Evolutionary conservation across 2,797 vertebrate species (phyloP).

Genomic region (Hafferia zeledoni): DNA sequence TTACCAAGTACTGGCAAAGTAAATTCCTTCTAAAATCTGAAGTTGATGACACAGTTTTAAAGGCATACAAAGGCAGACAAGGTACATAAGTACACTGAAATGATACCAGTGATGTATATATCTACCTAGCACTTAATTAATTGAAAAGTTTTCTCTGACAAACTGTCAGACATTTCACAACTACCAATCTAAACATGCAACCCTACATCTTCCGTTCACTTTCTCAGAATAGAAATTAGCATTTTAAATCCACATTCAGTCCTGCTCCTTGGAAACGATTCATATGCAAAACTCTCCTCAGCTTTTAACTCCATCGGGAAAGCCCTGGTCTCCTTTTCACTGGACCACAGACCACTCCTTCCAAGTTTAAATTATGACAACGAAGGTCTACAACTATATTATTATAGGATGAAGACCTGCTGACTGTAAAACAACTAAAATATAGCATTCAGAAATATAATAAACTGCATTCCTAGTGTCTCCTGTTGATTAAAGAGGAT

Average conservation of each 20-base stretch:
- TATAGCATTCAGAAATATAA: neutral
- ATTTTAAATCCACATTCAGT: neutral
- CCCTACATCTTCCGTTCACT: neutral
- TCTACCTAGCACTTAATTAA: neutral
- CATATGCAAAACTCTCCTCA: neutral
- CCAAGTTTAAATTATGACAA: neutral
- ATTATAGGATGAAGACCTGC: neutral
- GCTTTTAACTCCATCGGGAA: neutral
- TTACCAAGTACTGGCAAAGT: neutral
- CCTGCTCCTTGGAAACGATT: neutral
- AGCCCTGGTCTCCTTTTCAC: neutral
- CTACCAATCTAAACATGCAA: neutral
- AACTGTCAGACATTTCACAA: neutral
- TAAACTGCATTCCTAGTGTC: neutral
- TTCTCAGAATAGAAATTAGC: neutral
- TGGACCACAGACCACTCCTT: neutral
- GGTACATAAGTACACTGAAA: neutral
- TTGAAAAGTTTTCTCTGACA: neutral
- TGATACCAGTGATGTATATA: neutral
- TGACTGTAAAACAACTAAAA: neutral
- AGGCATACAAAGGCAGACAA: neutral
- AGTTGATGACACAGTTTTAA: neutral
- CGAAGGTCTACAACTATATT: neutral
- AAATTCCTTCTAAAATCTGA: neutral
- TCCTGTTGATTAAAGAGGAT: neutral